Evolutionary conservation across 2,113 vertebrate species (phyloP), one percentile per base, ranked within the genome.

Genomic region (Malurus cyaneus): DNA sequence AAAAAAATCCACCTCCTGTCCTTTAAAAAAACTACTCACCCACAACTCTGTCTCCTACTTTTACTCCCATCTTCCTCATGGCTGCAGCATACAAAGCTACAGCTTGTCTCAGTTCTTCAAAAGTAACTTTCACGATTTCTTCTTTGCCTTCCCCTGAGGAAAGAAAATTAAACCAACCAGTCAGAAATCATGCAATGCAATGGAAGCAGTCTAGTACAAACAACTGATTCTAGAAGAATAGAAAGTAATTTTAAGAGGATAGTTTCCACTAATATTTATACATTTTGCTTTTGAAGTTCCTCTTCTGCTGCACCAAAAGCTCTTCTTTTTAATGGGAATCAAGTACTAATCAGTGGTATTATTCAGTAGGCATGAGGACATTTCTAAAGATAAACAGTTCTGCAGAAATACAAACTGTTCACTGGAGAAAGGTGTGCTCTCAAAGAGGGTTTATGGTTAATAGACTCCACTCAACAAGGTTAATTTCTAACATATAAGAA

Each of bases 51-150:
- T 99, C 99, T 39, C 99, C 99, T 2, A 80, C 97, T 93, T 97
- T 97, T 47, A 99, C 42, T 5, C 99, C 99, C 98, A 99, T 98
- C 96, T 99, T 99, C 96, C 99, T 98, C 99, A 99, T 99, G 44
- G 99, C 99, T 1, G 99, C 98, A 18, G 99, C 99, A 46, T 98
- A 99, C 95, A 99, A 65, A 5, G 99, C 99, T 34, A 99, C 99
- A 13, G 98, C 98, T 24, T 98, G 97, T 93, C 98, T 97, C 91
- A 99, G 92, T 79, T 99, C 99, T 56, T 98, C 97, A 79, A 98
- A 99, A 17, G 99, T 99, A 96, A 99, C 98, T 97, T 99, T 99
- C 65, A 89, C 52, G 3, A 99, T 98, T 87, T 99, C 98, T 69
- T 99, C 99, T n/a, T 97, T 98, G 36, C 98, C 98, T 97, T 99